Base-by-base conservation (phyloP, 2,113 vertebrate genomes). In the Pterophyllum scalare region DNA sequence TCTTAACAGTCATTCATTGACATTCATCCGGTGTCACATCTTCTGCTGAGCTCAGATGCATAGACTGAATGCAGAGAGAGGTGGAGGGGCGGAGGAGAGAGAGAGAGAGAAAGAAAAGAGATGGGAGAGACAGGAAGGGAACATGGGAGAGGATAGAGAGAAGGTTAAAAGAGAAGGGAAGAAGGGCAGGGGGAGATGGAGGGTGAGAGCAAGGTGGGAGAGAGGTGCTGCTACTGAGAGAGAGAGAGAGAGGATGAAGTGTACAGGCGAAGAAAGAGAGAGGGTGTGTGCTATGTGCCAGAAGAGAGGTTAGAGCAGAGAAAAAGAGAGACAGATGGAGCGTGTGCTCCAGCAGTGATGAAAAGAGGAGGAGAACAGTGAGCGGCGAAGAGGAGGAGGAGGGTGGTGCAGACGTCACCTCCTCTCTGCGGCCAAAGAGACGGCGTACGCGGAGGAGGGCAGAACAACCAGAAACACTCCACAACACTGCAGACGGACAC, bases 1-100 rank as follows among this genome's bases (percentile, higher is more conserved):
- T 82, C 59, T 58, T 92, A 93, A 94, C 92, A 92, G 93, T 94
- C 90, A 83, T 90, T 92, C 88, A 91, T 86, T 91, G 84, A 94
- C 91, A 90, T 96, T 95, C 92, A 94, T 86, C 72, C 83, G 84
- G 90, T 91, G 87, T 88, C 65, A 78, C 60, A 80, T 86, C 77
- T 86, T 83, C 87, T 82, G 89, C 89, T 80, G 59, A 94, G 91
- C 87, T 92, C 81, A 77, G 85, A 95, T 95, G 94, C 93, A 94
- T 94, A 94, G 93, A 89, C 88, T 91, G 87, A 89, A 94, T 87
- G 79, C 78, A 74, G 85, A 91, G 76, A 76, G 83, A 72, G 81
- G 75, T 22, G 62, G 72, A 79, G 83, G 56, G 26, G 75, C 11
- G 20, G 5, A 28, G 56, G 46, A 56, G 24, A 75, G 64, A 28